Percentiles rank a stretch among this genome's conserved stretches.
Evolutionary conservation across 2,113 vertebrate species (phyloP).

Genomic region (Manacus vitellinus): DNA sequence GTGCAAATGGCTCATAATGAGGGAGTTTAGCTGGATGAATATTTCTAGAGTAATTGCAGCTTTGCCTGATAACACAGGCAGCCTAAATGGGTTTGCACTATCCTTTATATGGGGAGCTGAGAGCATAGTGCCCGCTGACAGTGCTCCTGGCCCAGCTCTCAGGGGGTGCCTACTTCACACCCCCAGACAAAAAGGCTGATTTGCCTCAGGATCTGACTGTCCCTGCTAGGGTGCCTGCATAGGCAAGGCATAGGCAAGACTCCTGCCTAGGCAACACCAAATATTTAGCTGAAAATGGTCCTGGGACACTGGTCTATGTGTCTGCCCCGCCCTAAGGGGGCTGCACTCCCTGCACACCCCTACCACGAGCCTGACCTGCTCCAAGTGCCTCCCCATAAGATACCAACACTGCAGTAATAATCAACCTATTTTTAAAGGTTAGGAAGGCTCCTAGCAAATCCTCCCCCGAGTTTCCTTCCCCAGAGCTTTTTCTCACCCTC

Average conservation of each 20-base stretch:
- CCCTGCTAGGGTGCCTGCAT: background rate
- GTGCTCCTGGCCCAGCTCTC: background rate
- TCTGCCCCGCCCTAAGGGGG: background rate
- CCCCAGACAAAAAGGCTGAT: background rate
- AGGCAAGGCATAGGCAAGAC: background rate
- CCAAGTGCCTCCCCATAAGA: background rate
- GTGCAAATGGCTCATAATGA: background rate
- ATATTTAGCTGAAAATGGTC: background rate
- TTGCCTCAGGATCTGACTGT: fast-evolving
- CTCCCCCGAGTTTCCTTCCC: background rate
- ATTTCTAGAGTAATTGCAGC: slow-evolving; percentile 37
- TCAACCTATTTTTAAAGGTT: background rate
- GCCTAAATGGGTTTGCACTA: background rate
- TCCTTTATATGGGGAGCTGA: background rate
- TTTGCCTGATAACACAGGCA: background rate
- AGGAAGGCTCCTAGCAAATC: background rate
- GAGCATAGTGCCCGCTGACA: background rate
- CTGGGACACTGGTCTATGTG: fast-evolving
- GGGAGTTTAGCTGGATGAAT: slow-evolving; percentile 2
- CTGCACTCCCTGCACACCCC: background rate
- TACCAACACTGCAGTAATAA: background rate
- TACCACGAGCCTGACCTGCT: background rate
- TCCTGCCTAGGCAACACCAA: background rate
- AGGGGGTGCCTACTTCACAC: background rate
- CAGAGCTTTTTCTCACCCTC: slow-evolving; percentile 27